Evolutionary conservation across 2,888 invertebrate genomes (phyloP).

Genomic region (Agrilus cyanescens): DNA sequence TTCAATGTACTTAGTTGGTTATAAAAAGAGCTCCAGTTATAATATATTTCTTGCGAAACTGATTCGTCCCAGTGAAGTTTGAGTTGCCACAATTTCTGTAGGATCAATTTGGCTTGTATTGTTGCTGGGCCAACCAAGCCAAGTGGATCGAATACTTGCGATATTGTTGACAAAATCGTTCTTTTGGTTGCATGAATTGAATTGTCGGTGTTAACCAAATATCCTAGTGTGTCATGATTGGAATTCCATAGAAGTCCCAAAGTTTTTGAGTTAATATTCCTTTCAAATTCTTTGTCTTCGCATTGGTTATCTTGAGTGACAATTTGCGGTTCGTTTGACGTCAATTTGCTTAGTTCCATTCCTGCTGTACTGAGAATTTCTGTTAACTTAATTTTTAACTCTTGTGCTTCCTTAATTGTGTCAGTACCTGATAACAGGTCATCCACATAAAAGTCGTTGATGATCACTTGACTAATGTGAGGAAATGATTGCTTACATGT

Average conservation of each 20-base stretch:
- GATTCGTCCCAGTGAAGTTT: slow-evolving; percentile 13
- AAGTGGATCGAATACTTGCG: slow-evolving; percentile 16
- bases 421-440: background rate
- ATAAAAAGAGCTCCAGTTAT: slow-evolving; percentile 7
- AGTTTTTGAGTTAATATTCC: background rate
- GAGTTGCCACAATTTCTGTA: slow-evolving; percentile 12
- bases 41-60: slow-evolving; percentile 5
- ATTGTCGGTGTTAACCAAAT: background rate
- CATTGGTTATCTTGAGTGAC: too few relatives aligned
- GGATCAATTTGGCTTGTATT: slow-evolving; percentile 15
- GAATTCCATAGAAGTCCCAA: slow-evolving; percentile 1
- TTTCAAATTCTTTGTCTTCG: too few relatives aligned
- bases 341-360: background rate
- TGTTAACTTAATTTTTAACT: background rate
- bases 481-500: background rate
- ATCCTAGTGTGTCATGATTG: background rate
- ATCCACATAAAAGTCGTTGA: background rate
- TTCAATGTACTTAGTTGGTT: slow-evolving; percentile 6
- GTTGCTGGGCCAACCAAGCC: slow-evolving; percentile 15
- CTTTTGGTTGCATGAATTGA: background rate
- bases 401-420: background rate
- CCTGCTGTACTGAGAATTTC: background rate
- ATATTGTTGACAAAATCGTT: slow-evolving; percentile 11
- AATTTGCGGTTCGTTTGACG: background rate
- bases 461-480: background rate